Base-by-base conservation (phyloP, 2,113 vertebrate species). In the Microcebus griseorufus region DNA sequence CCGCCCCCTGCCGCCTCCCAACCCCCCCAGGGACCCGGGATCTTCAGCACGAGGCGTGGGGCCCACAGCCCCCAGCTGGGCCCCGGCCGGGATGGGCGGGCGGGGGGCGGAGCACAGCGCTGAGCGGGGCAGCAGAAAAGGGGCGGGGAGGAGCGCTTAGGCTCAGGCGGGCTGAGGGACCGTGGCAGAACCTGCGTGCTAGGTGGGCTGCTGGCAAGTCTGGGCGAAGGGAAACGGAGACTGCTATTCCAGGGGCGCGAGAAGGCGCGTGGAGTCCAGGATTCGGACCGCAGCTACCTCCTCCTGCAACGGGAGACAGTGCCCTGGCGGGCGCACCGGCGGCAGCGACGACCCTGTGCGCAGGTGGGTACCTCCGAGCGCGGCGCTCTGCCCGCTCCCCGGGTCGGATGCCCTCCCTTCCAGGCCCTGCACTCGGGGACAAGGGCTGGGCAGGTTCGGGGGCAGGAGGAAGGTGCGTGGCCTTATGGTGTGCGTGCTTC, bases 121-220 rank as follows among this genome's bases (percentile, higher is more conserved):
- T 2, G 60, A 45, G 75, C 84, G 3, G 82, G 90, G 96, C 69
- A 88, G 94, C 73, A 93, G 94, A 92, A 98, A 98, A 98, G 97
- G 95, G 97, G 97, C 94, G 97, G 97, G 39, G 96, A 92, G 81
- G 79, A 96, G 34, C 13, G 75, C 64, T 96, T 27, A 0, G 65
- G 64, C 76, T 92, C 29, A 0, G 37, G 80, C 79, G 4, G 27
- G 87, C 79, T 1, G 67, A 53, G 67, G 17, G 45, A 89, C 73
- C 2, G 93, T 80, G 70, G 93, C 94, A 96, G 92, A 98, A 97
- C 92, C 93, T 98, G 97, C 75, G 29, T 20, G 79, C n/a, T 69
- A 93, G 94, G 94, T 97, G 94, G 83, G 51, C 67, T 34, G 60
- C 13, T 79, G 11, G n/a, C 42, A 17, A 5, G 6, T 48, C 2